Evolutionary conservation across 1,140 invertebrate genomes (phyloP).

Genomic region (Batillaria attramentaria): DNA sequence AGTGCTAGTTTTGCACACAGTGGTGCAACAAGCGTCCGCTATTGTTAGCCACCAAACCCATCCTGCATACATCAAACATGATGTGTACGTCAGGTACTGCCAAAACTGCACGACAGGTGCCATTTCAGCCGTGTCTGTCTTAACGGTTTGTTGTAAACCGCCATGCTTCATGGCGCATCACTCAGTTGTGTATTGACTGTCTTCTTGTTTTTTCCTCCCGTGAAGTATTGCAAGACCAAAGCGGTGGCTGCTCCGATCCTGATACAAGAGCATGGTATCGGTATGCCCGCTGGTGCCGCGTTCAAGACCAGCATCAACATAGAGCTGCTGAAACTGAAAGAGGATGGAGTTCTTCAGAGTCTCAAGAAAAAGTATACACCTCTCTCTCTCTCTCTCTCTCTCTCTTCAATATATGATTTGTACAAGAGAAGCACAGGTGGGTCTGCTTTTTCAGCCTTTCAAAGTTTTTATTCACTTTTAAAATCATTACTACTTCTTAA

Average conservation of each 20-base stretch:
- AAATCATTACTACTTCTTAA: neutral
- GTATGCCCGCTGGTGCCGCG: slow-evolving; percentile 57
- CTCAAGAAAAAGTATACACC: slow-evolving; percentile 57
- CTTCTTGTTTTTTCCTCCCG: too few relatives aligned
- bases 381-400: neutral
- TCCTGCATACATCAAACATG: too few relatives aligned
- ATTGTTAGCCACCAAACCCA: too few relatives aligned
- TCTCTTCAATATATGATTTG: neutral
- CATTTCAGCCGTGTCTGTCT: too few relatives aligned
- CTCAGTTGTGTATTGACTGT: too few relatives aligned
- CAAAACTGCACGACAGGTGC: too few relatives aligned
- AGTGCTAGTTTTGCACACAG: too few relatives aligned
- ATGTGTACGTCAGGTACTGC: too few relatives aligned
- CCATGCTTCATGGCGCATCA: too few relatives aligned
- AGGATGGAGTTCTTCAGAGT: slow-evolving; percentile 50
- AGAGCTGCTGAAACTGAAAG: slow-evolving; percentile 57
- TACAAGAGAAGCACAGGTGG: neutral
- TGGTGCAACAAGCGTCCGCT: too few relatives aligned
- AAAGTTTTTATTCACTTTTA: neutral
- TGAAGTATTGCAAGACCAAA: slow-evolving; percentile 55
- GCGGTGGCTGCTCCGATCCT: slow-evolving; percentile 56
- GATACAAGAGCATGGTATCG: slow-evolving; percentile 64
- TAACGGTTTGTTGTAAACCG: too few relatives aligned
- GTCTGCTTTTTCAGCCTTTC: neutral
- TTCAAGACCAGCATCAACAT: slow-evolving; percentile 64